Base-by-base conservation (phyloP, 2,888 invertebrate species). In the Lamellibrachia columna region DNA sequence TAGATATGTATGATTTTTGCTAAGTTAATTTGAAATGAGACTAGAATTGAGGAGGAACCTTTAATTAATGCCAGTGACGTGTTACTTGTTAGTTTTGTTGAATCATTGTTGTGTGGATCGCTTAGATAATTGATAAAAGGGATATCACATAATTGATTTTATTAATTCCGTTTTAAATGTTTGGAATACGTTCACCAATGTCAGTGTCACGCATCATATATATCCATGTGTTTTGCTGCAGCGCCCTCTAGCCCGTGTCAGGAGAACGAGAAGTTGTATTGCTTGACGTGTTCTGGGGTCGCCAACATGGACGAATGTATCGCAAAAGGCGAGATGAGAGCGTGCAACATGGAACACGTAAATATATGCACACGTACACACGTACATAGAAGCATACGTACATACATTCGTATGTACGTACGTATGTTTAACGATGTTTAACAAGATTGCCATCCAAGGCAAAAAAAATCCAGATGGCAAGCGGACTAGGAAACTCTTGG, bases 251-350 rank as follows among this genome's bases (percentile, higher is more conserved):
- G 91, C 40, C 53, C 91, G 7, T 91, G 91, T 55, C 55, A 53
- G 11, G 6, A 9, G 40, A 58, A 58, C 40, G 91, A 91, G 53
- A 53, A 53, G 58, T 15, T 91, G 3, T 58, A 91, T 91, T 91
- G 91, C n/a, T 58, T 91, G 53, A 53, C 91, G 40, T 91, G 91
- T 53, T 55, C 91, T 22, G 91, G 91, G 15, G 91, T 91, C 53
- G 55, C 91, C 53, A 53, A 52, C 40, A 91, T 91, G 4, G 11
- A 58, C 53, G 53, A 91, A 40, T 91, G 91, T 53, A 53, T 40
- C 53, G 58, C 53, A 53, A 52, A 91, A 6, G 91, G 91, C 9
- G 28, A 91, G 58, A 55, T 91, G 40, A 58, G n/a, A 22, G 91
- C 53, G 9, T 91, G 91, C 91, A 91, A 52, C 22, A 75, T 75